Evolutionary conservation across 2,888 invertebrate species (phyloP), one percentile per base, ranked within the genome.

Genomic region (Diachrysia chrysitis): DNA sequence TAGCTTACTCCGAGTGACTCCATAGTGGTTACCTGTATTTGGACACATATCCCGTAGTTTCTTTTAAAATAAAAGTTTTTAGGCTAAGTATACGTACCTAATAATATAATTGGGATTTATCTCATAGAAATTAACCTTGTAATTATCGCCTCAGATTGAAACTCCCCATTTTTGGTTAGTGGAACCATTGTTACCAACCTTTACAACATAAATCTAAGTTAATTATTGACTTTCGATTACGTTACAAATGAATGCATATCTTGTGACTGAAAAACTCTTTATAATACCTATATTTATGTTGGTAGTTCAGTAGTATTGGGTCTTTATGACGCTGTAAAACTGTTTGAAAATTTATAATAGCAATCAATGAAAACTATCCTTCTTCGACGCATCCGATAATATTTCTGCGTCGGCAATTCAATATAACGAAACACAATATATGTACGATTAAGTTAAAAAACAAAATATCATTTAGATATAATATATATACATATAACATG

Each of bases 181-280:
- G 29, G 58, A 77, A 67, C 55, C 58, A 64, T 77, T 77, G 74
- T 75, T 75, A 75, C 74, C 78, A 77, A 67, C 67, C 10, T 54
- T 58, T 53, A 62, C 42, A 29, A 55, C 54, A 37, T 72, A 60
- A 76, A 56, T 74, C n/a, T 60, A 71, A 76, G 37, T 23, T 53
- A 60, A 58, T 46, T 61, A 21, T 35, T 51, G n/a, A 71, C 29
- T 58, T 71, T n/a, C n/a, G 29, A 62, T 69, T 59, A 63, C 57
- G 66, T 55, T 54, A 42, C 17, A 25, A 32, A 29, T 17, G 46
- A 56, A 19, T 21, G 29, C 25, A 2, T 23, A 55, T 35, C 57
- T 37, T 58, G 37, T 48, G 54, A 59, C 19, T 10, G 9, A 32
- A 10, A 37, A 56, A 42, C 42, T 4, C n/a, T 42, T 16, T 42